Percentiles rank a stretch among this genome's conserved stretches.
These are phyloP conservation scores for Cynoglossus semilaevis DNA, from an alignment of 2,113 vertebrate species.

Conservation along the genomic window DNA sequence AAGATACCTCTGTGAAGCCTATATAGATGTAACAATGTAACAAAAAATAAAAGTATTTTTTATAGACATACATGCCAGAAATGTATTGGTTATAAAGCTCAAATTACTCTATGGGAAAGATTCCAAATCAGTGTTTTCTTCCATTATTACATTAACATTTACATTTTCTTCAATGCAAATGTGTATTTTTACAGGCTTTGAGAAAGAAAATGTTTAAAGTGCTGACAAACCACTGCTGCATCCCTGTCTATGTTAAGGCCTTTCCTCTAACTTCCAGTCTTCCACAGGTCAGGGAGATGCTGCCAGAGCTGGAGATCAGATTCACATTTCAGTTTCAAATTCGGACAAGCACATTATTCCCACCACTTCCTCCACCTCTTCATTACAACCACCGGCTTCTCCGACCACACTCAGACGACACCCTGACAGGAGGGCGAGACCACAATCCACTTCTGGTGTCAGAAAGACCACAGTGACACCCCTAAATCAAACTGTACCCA, in stretches of 20 bases:
- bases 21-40: slow-evolving; percentile 66
- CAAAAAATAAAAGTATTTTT: no score
- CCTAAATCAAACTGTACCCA: slow-evolving; percentile 35
- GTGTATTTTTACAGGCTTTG: no score
- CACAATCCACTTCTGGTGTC: slow-evolving; percentile 31
- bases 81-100: no score
- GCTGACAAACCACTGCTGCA: not conserved
- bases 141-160: no score
- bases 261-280: slow-evolving; percentile 67
- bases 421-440: slow-evolving; percentile 28
- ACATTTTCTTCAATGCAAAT: slow-evolving; percentile 20
- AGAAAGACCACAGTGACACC: slow-evolving; percentile 30
- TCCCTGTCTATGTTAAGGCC: slow-evolving; percentile 43
- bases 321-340: slow-evolving; percentile 28
- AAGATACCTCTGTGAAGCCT: not conserved
- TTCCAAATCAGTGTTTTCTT: no score
- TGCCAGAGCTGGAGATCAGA: slow-evolving; percentile 20
- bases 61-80: no score
- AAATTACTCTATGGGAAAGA: no score
- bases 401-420: slow-evolving; percentile 36
- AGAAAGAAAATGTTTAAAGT: not conserved
- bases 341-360: slow-evolving; percentile 31
- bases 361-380: slow-evolving; percentile 14
- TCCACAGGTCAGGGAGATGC: slow-evolving; percentile 63
- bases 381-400: slow-evolving; percentile 12